Base-by-base conservation (phyloP, 2,888 invertebrate genomes). In the Plemyria rubiginata region DNA sequence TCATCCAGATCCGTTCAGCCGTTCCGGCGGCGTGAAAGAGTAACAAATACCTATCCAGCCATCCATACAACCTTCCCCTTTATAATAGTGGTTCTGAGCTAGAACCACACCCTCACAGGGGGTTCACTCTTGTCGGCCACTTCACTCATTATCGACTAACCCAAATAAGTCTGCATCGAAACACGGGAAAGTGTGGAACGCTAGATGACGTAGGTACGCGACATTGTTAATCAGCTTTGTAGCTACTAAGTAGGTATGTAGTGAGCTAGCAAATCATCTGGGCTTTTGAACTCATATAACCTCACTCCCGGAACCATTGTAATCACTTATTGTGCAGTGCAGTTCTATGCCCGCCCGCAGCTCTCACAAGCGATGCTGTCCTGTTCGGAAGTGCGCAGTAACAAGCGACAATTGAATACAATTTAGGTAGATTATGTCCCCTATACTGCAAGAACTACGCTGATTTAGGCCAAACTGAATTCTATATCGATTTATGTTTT, bases 201-300 rank as follows among this genome's bases (percentile, higher is more conserved):
- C 36, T 32, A 32, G 36, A 11, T 38, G 36, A 38, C 36, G 36
- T 36, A 36, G 36, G 36, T 38, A 38, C 36, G 8, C 36, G 36
- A 38, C 36, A 8, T 11, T 38, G 36, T 38, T 11, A 49, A 49
- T 32, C 45, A 43, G 32, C 43, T 54, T 29, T 28, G 45, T 55
- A n/a, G n/a, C 13, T 55, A 38, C 13, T 55, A 38, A 22, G 38
- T n/a, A n/a, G n/a, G n/a, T n/a, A n/a, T n/a, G n/a, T 13, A 22
- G 46, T 8, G 46, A 56, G 50, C 43, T 43, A 62, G 62, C 62
- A 54, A 61, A 28, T 61, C 59, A 61, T 51, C 63, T 50, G 52
- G 55, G 53, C 36, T 60, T 59, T 54, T 66, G 68, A 66, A 60
- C 66, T 58, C 60, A 49, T 50, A 46, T 64, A 53, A 68, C 60